A percentile compares a stretch with the other conserved stretches of the same genome.
phyloP scores from a whole-genome alignment of 2,113 vertebrate species.

The Menura novaehollandiae region DNA sequence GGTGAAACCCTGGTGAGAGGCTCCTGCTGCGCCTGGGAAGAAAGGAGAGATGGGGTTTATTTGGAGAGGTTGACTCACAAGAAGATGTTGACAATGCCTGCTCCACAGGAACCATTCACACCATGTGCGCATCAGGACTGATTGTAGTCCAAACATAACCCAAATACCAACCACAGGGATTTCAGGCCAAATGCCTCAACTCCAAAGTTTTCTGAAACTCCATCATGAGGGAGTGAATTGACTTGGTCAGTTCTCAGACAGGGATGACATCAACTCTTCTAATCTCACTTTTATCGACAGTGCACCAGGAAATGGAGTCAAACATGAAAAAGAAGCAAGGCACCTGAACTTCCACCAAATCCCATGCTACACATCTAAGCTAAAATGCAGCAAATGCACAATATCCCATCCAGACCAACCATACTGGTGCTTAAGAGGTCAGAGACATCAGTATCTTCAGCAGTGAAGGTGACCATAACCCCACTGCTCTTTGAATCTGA shows the following conservation, averaged over 20 bases:
- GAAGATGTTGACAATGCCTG: not conserved
- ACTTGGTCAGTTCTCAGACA: not conserved
- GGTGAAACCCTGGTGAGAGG: not conserved
- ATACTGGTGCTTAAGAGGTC: not conserved
- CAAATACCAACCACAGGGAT: not conserved
- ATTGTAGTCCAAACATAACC: not conserved
- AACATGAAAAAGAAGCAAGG: rapidly evolving
- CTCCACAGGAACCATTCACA: rapidly evolving
- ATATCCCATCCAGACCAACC: not conserved
- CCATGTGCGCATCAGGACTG: not conserved
- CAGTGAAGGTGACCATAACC: not conserved
- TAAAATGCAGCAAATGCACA: not conserved
- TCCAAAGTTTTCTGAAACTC: not conserved
- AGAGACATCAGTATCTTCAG: not conserved
- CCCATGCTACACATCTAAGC: not conserved
- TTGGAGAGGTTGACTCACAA: not conserved
- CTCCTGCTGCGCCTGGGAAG: not conserved
- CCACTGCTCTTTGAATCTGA: not conserved
- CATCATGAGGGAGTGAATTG: not conserved
- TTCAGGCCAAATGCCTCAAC: not conserved
- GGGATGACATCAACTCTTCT: not conserved
- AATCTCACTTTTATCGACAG: not conserved
- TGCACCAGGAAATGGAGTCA: not conserved
- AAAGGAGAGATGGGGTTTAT: not conserved
- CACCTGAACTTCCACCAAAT: not conserved